Conservation (phyloP, 23 tunicate genomes). For the Styela plicata region DNA sequence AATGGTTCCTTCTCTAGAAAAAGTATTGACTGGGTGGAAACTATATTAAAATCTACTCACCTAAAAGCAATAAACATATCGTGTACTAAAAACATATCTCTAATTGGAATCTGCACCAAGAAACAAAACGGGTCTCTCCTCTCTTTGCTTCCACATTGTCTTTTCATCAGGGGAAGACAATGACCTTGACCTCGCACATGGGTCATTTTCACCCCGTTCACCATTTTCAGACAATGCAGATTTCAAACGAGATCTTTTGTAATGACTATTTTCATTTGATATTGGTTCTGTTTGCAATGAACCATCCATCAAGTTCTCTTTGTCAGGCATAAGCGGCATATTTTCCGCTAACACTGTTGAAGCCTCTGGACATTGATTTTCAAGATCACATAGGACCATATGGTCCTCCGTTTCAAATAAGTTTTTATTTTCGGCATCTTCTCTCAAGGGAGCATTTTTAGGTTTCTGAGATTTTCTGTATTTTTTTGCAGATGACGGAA, state of each 20-base stretch:
- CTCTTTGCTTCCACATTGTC: conserved; percentile 62
- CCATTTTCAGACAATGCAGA: neutral
- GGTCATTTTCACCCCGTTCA: neutral
- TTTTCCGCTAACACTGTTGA: neutral
- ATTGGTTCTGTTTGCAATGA: neutral
- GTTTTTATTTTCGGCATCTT: neutral
- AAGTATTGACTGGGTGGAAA: no score
- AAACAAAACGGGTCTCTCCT: conserved; percentile 80
- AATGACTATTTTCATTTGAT: neutral
- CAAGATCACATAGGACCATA: neutral
- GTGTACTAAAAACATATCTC: no score
- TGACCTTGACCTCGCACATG: neutral
- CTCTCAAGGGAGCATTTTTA: neutral
- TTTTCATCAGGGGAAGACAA: conserved; percentile 17
- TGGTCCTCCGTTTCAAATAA: neutral
- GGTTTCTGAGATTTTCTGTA: neutral
- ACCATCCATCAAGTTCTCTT: neutral
- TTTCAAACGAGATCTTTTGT: neutral
- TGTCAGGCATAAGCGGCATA: neutral
- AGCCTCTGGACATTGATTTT: neutral
- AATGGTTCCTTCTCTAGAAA: no score
- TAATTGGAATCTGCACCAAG: conserved; percentile 21
- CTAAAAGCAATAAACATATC: no score
- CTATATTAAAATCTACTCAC: no score
- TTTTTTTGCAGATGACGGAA: neutral